phyloP scores from a whole-genome alignment of 2,888 invertebrate species.

The Tyria jacobaeae region DNA sequence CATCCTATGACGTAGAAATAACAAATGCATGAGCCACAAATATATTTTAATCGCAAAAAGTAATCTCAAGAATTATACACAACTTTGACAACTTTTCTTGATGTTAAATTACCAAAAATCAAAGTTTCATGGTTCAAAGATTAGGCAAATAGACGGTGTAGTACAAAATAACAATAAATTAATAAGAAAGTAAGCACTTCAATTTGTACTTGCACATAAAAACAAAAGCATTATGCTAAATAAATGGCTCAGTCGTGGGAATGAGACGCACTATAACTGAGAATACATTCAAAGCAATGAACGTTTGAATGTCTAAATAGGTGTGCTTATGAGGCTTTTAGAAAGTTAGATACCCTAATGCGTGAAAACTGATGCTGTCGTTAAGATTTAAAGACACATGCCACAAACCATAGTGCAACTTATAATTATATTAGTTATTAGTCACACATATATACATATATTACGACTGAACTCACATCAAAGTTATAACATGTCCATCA shows the following conservation, averaged over 20 bases:
- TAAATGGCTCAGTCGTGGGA: conserved; percentile 57
- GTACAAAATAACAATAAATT: conserved; percentile 28
- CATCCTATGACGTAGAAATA: too few relatives aligned
- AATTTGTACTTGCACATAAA: conserved; percentile 38
- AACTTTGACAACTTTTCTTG: not conserved
- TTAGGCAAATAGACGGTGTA: not conserved
- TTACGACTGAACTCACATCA: conserved; percentile 26
- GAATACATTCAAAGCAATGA: conserved; percentile 45
- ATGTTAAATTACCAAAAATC: not conserved
- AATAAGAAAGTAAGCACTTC: conserved; percentile 53
- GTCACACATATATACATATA: too few relatives aligned
- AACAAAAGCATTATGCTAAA: conserved; percentile 48
- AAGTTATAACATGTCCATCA: conserved; percentile 47
- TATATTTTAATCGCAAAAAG: too few relatives aligned
- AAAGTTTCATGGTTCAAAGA: conserved; percentile 5
- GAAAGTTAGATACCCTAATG: conserved; percentile 55
- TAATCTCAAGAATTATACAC: too few relatives aligned
- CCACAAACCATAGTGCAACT: conserved; percentile 5
- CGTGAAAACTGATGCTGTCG: conserved; percentile 41
- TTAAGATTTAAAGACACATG: conserved; percentile 4
- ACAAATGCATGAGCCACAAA: too few relatives aligned
- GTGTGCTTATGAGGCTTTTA: conserved; percentile 49
- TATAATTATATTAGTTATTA: conserved; percentile 7
- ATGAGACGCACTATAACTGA: conserved; percentile 44
- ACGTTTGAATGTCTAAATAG: conserved; percentile 45